These are phyloP conservation scores for Cryptosula pallasiana DNA, from an alignment of 2,888 invertebrate species.

Conservation along the genomic window DNA sequence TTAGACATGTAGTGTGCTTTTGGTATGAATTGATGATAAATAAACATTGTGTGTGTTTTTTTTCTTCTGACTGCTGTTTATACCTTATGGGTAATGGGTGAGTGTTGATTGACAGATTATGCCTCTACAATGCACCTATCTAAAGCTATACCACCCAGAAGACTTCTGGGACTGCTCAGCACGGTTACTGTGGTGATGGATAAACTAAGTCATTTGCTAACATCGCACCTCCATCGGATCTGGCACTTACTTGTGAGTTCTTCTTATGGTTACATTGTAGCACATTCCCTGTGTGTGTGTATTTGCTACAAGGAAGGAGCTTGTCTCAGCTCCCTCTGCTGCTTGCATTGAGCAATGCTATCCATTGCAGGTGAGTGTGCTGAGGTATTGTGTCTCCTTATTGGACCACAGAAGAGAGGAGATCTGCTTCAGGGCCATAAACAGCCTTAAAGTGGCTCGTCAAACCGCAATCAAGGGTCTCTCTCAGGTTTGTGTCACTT, in stretches of 20 bases:
- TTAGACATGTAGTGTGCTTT: neutral
- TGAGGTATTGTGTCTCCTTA: slow-evolving; percentile 35
- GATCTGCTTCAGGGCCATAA: slow-evolving; percentile 37
- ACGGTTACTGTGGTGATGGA: slow-evolving; percentile 46
- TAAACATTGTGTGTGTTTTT: too few species aligned
- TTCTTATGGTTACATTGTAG: too few species aligned
- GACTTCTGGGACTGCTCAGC: slow-evolving; percentile 59
- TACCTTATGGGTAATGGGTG: too few species aligned
- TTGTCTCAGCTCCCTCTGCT: too few species aligned
- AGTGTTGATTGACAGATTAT: neutral
- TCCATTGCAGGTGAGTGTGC: slow-evolving; percentile 17
- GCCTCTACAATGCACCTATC: neutral
- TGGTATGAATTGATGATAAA: neutral
- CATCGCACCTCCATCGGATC: slow-evolving; percentile 54
- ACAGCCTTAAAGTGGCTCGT: slow-evolving; percentile 42
- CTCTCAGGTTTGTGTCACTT: slow-evolving; percentile 36
- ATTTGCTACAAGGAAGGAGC: too few species aligned
- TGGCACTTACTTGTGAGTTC: neutral
- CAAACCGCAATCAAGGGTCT: slow-evolving; percentile 38
- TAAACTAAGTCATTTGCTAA: slow-evolving; percentile 66
- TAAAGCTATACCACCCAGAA: slow-evolving; percentile 2
- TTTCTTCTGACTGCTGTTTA: too few species aligned
- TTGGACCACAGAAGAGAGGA: slow-evolving; percentile 57
- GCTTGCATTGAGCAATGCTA: too few species aligned
- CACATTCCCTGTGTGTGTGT: too few species aligned